A percentile compares a stretch with the other conserved stretches of the same genome.
These are phyloP conservation scores for Bergia sp. DNA, from an alignment of 92 coral and sea anemone genomes.

Conservation along the genomic window DNA sequence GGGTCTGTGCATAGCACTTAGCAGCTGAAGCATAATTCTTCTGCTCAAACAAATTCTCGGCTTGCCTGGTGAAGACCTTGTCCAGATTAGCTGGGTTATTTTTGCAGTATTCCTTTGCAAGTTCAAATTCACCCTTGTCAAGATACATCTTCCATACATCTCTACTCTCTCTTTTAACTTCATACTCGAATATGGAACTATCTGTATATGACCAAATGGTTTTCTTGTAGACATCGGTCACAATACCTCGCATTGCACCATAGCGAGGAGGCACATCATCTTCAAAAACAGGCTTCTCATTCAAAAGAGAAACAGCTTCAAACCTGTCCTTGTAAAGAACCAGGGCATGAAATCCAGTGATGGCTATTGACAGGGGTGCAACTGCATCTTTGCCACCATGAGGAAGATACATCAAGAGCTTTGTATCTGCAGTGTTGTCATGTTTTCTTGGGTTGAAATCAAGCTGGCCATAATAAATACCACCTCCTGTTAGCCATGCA, in stretches of 20 bases:
- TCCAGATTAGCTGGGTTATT: constrained; percentile 94
- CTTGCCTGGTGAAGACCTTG: constrained; percentile 89
- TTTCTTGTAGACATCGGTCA: constrained; percentile 83
- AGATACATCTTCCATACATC: constrained; percentile 99
- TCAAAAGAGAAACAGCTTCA: constrained; percentile 93
- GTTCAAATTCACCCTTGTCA: constrained; percentile 92
- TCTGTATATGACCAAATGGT: constrained; percentile 93
- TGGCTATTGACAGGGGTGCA: constrained; percentile 82
- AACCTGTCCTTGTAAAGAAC: constrained; percentile 84
- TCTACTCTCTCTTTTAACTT: constrained; percentile 88
- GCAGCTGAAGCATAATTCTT: constrained; percentile 87
- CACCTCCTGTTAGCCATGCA: constrained; percentile 99
- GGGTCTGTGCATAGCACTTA: constrained; percentile 89
- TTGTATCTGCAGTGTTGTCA: constrained; percentile 80
- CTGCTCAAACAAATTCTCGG: constrained; percentile 82
- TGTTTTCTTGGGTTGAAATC: constrained; percentile 73
- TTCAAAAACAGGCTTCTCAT: constrained; percentile 94
- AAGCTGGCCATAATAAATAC: constrained; percentile 89
- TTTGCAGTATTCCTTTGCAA: constrained; percentile 91
- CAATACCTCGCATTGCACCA: constrained; percentile 90
- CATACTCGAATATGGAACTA: constrained; percentile 85
- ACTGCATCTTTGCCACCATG: constrained; percentile 58
- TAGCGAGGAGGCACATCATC: constrained; percentile 91
- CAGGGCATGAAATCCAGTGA: constrained; percentile 96
- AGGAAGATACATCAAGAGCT: constrained; percentile 81